phyloP scores from a whole-genome alignment of 2,797 vertebrate species.

The Stomatorhinus walkeri region DNA sequence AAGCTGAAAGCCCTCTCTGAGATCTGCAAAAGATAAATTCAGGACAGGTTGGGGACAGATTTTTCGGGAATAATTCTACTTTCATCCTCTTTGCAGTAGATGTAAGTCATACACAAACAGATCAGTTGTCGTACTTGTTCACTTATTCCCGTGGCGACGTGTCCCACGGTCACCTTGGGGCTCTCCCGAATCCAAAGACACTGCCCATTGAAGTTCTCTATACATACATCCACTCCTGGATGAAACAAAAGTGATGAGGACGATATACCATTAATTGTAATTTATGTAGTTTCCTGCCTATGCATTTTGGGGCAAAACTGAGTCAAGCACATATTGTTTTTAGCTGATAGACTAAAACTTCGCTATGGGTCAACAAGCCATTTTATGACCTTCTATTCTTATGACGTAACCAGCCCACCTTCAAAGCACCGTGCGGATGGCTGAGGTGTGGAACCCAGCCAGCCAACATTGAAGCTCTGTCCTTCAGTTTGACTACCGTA shows the following conservation, averaged over 20 bases:
- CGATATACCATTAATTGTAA: neutral
- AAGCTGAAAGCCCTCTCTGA: constrained; percentile 76
- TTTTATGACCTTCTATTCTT: neutral
- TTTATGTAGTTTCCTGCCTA: neutral
- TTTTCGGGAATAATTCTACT: neutral
- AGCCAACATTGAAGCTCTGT: constrained; percentile 66
- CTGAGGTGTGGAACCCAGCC: constrained; percentile 63
- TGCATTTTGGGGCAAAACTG: neutral
- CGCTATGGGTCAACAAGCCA: neutral
- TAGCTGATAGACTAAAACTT: neutral
- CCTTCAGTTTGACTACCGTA: constrained; percentile 73
- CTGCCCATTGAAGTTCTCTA: constrained; percentile 78
- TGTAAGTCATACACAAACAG: neutral
- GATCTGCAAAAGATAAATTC: constrained; percentile 54
- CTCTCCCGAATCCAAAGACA: constrained; percentile 84
- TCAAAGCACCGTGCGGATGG: constrained; percentile 68
- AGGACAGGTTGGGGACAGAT: neutral
- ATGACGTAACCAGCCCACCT: constrained; percentile 51
- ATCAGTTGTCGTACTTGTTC: constrained; percentile 68
- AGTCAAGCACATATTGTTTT: neutral
- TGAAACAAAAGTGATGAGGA: neutral
- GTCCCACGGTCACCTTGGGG: constrained; percentile 78
- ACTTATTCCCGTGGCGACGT: constrained; percentile 86
- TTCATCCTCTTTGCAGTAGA: neutral
- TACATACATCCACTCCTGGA: constrained; percentile 84